Percentiles rank a stretch among this genome's conserved stretches.
Conservation (phyloP, 2,113 vertebrate genomes). For the Chionomys nivalis region DNA sequence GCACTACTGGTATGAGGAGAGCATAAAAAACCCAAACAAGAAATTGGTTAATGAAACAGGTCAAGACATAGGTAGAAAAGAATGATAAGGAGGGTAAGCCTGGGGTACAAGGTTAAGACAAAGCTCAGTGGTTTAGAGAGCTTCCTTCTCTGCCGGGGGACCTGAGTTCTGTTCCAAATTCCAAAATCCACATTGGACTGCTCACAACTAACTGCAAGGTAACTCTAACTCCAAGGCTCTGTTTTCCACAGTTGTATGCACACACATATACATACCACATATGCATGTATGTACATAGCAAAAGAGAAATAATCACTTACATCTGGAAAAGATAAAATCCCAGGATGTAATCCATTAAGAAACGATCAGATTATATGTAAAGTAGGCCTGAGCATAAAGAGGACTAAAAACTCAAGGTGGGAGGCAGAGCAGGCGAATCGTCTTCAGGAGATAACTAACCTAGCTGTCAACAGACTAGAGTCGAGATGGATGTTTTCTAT, state of each 20-base stretch:
- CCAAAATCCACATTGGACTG: neutral
- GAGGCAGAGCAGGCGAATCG: neutral
- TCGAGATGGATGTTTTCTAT: neutral
- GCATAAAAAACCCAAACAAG: neutral
- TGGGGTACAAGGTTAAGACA: neutral
- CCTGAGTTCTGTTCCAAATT: neutral
- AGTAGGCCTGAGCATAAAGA: neutral
- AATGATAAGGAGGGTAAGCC: neutral
- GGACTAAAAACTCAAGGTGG: neutral
- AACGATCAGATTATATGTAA: neutral
- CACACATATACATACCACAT: neutral
- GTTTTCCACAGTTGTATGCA: neutral
- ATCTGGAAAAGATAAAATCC: neutral
- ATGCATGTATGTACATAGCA: neutral
- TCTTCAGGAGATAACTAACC: neutral
- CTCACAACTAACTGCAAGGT: neutral
- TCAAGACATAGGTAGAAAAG: neutral
- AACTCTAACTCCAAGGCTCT: neutral
- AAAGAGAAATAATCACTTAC: neutral
- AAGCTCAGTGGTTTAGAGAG: neutral
- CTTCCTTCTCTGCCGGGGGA: neutral
- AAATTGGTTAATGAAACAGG: neutral
- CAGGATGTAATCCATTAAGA: neutral
- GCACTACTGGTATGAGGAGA: too few relatives aligned
- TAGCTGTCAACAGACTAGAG: neutral